Base-by-base conservation (phyloP, 2,113 vertebrate genomes). In the Romanogobio albipinnatus region DNA sequence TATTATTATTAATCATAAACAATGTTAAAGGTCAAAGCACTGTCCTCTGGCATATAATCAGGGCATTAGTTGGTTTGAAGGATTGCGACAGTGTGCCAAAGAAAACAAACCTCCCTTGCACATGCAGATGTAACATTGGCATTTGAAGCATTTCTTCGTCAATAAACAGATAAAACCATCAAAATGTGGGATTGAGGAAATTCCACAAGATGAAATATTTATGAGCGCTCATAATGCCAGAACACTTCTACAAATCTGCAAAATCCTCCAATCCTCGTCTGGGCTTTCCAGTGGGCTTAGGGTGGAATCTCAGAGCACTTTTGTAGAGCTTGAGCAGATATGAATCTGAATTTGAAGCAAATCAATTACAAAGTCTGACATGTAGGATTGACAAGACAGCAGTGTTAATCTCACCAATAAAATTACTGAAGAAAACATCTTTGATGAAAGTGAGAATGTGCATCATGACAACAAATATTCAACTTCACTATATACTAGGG, bases 201-300 rank as follows among this genome's bases (percentile, higher is more conserved):
- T 81, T 85, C 17, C 76, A 81, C 36, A 77, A 77, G 71, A 85
- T 80, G 53, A 78, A 71, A 80, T 61, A 80, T 85, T 80, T 85
- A 70, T 71, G 78, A 58, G 62, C 6, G 1, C 29, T 47, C 17
- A n/a, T 74, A 80, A 71, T 85, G 66, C 84, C 66, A 80, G 45
- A 85, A 68, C 53, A 79, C 49, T 43, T 81, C 74, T 81, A 81
- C 53, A 58, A 59, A 81, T 71, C 76, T 71, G 17, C 64, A 81
- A 81, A 56, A 79, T 85, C 76, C 76, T 81, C 51, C 76, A 85
- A 80, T 78, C 77, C 39, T 73, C 68, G 59, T 39, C 76, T 43
- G 24, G 76, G 59, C 39, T 76, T 84, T 56, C 29, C 43, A 84
- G 2, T 43, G 39, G 5, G 64, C 36, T 45, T 14, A 80, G 49